Base-by-base conservation (phyloP, 1,140 invertebrate genomes). In the Saxidomus purpurata region DNA sequence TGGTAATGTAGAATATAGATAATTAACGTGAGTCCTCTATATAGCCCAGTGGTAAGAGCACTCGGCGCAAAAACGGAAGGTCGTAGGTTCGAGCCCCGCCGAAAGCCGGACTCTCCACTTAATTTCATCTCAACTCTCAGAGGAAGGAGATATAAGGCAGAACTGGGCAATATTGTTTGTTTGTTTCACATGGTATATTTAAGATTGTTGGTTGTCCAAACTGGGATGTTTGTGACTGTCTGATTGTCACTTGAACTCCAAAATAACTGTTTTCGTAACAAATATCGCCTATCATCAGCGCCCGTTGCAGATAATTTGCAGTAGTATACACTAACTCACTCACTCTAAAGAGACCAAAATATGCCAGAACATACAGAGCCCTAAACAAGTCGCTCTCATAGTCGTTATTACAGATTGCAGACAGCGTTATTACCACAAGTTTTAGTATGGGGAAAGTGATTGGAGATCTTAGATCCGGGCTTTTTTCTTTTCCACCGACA, bases 251-350 rank as follows among this genome's bases (percentile, higher is more conserved):
- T 47, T 47, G n/a, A 8, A 77, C 28, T 69, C 3, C 34, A 2
- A 31, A 34, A n/a, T 31, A 11, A 69, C 13, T n/a, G 8, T 31
- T 2, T 4, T 9, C 28, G n/a, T 34, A 31, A 4, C 13, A 9
- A 17, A 69, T 38, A 36, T 69, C 63, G 2, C 28, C 6, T 69
- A 2, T n/a, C n/a, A n/a, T n/a, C n/a, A n/a, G n/a, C n/a, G n/a
- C n/a, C n/a, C n/a, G n/a, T n/a, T n/a, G n/a, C 9, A 4, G 34
- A 4, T 4, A 36, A 17, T 8, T 17, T 34, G 25, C 17, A 22
- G 4, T 61, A 43, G 36, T 80, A 52, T 3, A 22, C 1, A 59
- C 83, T 11, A 85, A 17, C 55, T 85, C 83, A 28, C 67, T n/a
- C n/a, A n/a, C n/a, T n/a, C n/a, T n/a, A n/a, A n/a, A n/a, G n/a